Base-by-base conservation (phyloP, 2,888 invertebrate species). In the Ormyrus pomaceus region DNA sequence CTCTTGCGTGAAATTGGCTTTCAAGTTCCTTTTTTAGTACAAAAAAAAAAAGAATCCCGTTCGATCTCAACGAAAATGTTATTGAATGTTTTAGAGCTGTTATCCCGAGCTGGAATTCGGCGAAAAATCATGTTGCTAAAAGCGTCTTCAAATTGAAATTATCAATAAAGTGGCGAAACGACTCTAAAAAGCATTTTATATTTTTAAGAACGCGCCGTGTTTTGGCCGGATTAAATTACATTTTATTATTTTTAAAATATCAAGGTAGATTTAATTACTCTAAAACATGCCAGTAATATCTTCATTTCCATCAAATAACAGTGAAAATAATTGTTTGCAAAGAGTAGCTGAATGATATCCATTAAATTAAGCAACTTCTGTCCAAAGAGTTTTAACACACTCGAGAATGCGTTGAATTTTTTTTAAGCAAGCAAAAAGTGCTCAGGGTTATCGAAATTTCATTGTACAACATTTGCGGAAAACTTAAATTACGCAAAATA, bases 21-120 rank as follows among this genome's bases (percentile, higher is more conserved):
- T 61, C 8, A 11, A 34, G n/a, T 9, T 71, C 13, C 46, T 45
- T 7, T 9, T 34, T n/a, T 19, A 61, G 9, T 53, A 34, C 34
- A 4, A 34, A 34, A 34, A 34, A 4, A 34, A 34, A 34, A 34
- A 34, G 4, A 34, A 72, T 11, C 53, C 51, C 19, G 53, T 66
- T 66, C 34, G 34, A 66, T 66, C 65, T 50, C 19, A 8, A 5
- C 19, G 65, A 66, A 66, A 66, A 66, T 13, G 34, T 51, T 66
- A 66, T 66, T 66, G 50, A 51, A 51, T 19, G 51, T 11, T 66
- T 66, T 51, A 19, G 65, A 50, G 65, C n/a, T 19, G 64, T 50
- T 50, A 34, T 34, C 34, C 4, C 34, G 34, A 34, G 34, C 34
- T 34, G 34, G 34, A 34, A 34, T 34, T 34, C 4, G 34, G 34